Conservation (phyloP, 2,113 vertebrate genomes). For the Aptenodytes patagonicus region DNA sequence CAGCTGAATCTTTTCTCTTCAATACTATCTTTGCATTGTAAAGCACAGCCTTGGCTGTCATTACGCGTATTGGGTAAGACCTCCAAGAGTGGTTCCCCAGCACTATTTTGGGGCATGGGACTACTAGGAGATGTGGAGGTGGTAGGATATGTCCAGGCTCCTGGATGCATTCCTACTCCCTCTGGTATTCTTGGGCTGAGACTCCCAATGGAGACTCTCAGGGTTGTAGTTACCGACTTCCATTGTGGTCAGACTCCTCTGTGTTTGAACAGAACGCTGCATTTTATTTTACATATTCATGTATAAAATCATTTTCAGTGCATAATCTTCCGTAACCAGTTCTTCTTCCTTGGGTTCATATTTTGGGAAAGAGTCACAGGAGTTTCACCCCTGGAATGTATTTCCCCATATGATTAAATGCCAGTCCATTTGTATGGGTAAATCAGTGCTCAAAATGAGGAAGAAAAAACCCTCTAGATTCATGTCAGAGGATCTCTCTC, state of each 20-base stretch:
- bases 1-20: neutral
- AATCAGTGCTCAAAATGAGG: neutral
- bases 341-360: neutral
- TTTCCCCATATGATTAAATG: neutral
- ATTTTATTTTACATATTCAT: neutral
- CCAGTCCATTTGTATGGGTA: neutral
- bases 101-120: neutral
- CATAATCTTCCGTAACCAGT: neutral
- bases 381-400: constrained; percentile 2
- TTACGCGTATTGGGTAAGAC: neutral
- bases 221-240: neutral
- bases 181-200: neutral
- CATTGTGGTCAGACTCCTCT: neutral
- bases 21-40: neutral
- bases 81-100: neutral
- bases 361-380: neutral
- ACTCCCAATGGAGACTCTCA: neutral
- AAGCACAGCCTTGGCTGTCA: neutral
- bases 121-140: neutral
- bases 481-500: constrained; percentile 13
- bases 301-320: neutral
- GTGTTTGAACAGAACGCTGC: neutral
- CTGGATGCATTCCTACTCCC: neutral
- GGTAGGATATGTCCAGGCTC: neutral
- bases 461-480: neutral